These are phyloP conservation scores for Pogonognathellus flavescens DNA, from an alignment of 1,140 invertebrate species.

Conservation along the genomic window DNA sequence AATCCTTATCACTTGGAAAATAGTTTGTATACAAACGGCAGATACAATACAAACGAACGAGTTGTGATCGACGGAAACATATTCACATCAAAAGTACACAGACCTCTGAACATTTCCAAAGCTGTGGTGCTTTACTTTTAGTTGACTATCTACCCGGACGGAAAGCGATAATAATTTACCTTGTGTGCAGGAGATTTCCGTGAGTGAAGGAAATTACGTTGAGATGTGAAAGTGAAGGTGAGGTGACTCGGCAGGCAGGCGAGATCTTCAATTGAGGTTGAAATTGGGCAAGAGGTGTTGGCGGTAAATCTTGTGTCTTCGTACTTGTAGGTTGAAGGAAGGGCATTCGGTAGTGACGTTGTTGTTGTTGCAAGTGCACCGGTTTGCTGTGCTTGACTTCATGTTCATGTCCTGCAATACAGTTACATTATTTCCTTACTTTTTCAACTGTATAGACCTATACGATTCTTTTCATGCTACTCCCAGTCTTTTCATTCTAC, in stretches of 20 bases:
- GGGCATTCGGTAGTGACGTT: neutral
- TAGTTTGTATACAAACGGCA: too few relatives aligned
- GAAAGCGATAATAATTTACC: neutral
- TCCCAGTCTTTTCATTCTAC: too few relatives aligned
- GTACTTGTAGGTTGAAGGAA: slow-evolving; percentile 16
- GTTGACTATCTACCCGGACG: neutral
- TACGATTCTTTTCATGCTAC: too few relatives aligned
- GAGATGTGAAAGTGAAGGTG: slow-evolving; percentile 2
- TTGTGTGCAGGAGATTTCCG: slow-evolving; percentile 16
- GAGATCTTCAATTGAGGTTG: slow-evolving; percentile 38
- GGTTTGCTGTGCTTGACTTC: neutral
- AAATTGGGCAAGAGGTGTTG: slow-evolving; percentile 23
- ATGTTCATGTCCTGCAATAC: neutral
- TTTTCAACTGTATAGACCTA: neutral
- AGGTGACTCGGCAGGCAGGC: slow-evolving; percentile 9
- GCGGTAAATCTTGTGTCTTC: slow-evolving; percentile 51
- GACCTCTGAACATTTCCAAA: too few relatives aligned
- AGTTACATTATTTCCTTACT: neutral
- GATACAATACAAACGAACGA: too few relatives aligned
- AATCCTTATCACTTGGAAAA: too few relatives aligned
- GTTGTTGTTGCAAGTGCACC: slow-evolving; percentile 15
- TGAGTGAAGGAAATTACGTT: neutral
- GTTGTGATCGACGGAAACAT: too few relatives aligned
- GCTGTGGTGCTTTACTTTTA: too few relatives aligned
- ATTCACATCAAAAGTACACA: too few relatives aligned